Percentiles rank a stretch among this genome's conserved stretches.
Evolutionary conservation across 2,797 vertebrate species (phyloP).

Genomic region (Okamejei kenojei): DNA sequence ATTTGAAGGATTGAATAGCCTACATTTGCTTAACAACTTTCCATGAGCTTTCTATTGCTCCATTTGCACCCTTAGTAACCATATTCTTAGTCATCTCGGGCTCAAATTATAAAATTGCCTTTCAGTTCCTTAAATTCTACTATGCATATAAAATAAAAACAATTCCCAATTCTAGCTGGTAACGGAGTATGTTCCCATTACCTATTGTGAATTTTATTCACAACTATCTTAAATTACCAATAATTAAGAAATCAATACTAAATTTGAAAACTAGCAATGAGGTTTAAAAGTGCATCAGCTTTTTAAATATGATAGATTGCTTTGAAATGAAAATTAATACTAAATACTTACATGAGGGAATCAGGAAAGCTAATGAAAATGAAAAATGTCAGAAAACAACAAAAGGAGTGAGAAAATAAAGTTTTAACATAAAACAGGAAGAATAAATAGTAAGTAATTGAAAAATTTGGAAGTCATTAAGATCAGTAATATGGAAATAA

Average conservation of each 20-base stretch:
- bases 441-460: slow-evolving; percentile 35
- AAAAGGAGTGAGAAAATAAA: slow-evolving; percentile 38
- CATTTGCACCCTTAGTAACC: neutral
- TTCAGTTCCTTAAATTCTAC: neutral
- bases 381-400: slow-evolving; percentile 2
- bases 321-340: slow-evolving; percentile 38
- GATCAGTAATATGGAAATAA: slow-evolving; percentile 33
- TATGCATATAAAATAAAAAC: too few species aligned
- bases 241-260: neutral
- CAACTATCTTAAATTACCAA: neutral
- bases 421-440: slow-evolving; percentile 40
- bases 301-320: neutral
- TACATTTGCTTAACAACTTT: too few species aligned
- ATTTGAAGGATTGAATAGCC: neutral
- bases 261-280: slow-evolving; percentile 2
- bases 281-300: neutral
- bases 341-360: slow-evolving; percentile 48
- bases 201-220: neutral
- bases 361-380: slow-evolving; percentile 42
- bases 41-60: neutral
- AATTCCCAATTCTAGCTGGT: neutral
- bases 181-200: neutral
- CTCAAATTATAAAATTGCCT: neutral
- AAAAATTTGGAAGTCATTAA: slow-evolving; percentile 22
- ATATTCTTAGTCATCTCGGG: neutral